phyloP scores from a whole-genome alignment of 2,888 invertebrate genomes.

The Rhagonycha fulva region DNA sequence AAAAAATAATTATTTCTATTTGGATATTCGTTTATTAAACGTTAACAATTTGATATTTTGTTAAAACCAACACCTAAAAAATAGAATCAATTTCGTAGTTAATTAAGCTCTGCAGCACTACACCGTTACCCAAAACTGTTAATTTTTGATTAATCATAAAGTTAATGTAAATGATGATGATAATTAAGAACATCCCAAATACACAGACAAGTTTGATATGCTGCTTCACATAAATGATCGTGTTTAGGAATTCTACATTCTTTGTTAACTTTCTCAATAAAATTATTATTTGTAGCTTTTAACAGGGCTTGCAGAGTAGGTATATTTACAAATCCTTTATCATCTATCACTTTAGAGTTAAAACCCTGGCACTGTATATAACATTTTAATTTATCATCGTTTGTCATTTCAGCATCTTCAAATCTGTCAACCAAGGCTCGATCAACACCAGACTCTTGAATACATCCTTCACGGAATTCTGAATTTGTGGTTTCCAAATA shows the following conservation, averaged over 20 bases:
- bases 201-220: not conserved
- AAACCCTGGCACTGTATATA: not conserved
- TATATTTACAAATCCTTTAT: not conserved
- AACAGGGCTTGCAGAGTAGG: not conserved
- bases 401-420: not conserved
- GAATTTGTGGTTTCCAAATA: not conserved
- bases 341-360: not conserved
- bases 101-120: too few species aligned
- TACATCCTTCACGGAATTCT: not conserved
- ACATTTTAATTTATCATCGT: not conserved
- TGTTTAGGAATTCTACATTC: not conserved
- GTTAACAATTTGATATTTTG: not conserved
- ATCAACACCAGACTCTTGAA: not conserved
- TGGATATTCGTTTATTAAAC: too few species aligned
- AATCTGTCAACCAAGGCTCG: not conserved
- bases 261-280: not conserved
- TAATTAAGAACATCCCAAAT: not conserved
- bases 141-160: not conserved
- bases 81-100: too few species aligned
- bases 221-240: not conserved
- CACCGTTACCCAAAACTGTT: not conserved
- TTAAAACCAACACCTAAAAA: too few species aligned
- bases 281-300: not conserved
- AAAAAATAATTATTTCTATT: too few species aligned
- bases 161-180: not conserved